Conservation (phyloP, 2,888 invertebrate species). For the Dryadula phaetusa region DNA sequence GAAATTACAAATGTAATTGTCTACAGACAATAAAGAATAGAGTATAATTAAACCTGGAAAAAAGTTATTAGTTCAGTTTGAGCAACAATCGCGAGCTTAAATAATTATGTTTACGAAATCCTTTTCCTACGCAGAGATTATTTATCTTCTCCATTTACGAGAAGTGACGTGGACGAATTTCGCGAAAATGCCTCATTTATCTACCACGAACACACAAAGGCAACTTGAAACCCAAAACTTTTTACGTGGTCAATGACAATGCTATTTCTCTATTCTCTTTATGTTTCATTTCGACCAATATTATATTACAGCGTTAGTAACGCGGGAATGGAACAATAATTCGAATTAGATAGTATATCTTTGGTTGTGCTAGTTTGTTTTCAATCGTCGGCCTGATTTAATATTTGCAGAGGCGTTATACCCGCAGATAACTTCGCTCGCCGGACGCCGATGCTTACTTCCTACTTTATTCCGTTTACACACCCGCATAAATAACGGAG, state of each 20-base stretch:
- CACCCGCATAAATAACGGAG: conserved; percentile 77
- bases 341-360: conserved; percentile 36
- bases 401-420: conserved; percentile 70
- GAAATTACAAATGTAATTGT: conserved; percentile 25
- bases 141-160: conserved; percentile 81
- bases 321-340: conserved; percentile 43
- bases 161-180: conserved; percentile 82
- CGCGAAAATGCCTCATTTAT: conserved; percentile 82
- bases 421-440: conserved; percentile 76
- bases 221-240: conserved; percentile 81
- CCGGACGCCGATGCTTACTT: conserved; percentile 62
- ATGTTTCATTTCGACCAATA: conserved; percentile 71
- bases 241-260: conserved; percentile 82
- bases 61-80: conserved; percentile 64
- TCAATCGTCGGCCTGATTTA: conserved; percentile 61
- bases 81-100: conserved; percentile 81
- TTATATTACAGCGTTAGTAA: conserved; percentile 62
- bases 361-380: conserved; percentile 44
- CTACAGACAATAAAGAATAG: conserved; percentile 63
- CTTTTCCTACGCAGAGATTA: conserved; percentile 82
- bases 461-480: conserved; percentile 74
- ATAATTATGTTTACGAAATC: conserved; percentile 83
- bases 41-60: conserved; percentile 68
- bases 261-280: conserved; percentile 78
- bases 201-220: conserved; percentile 78